Conservation (phyloP, 2,113 vertebrate genomes). For the Strix aluco region DNA sequence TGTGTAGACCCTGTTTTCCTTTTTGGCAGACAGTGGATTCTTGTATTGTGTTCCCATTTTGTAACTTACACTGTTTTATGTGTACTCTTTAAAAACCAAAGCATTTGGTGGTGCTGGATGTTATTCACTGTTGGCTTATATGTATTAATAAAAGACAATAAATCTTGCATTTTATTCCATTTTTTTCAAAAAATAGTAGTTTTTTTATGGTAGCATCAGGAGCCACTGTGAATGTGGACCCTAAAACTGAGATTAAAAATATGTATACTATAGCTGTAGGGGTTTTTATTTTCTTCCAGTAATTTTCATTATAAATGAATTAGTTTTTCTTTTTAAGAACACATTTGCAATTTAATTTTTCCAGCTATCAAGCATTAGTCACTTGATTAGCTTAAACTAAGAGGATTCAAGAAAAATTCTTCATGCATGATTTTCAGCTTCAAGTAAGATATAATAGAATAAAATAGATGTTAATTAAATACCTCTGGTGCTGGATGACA, state of each 20-base stretch:
- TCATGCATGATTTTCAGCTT: slow-evolving; percentile 38
- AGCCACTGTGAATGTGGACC: background rate
- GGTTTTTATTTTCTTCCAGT: background rate
- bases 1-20: background rate
- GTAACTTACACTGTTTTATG: background rate
- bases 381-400: slow-evolving; percentile 52
- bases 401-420: background rate
- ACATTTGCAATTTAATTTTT: slow-evolving; percentile 46
- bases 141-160: background rate
- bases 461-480: slow-evolving; percentile 50
- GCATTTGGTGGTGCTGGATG: background rate
- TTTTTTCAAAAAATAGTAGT: background rate
- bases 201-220: background rate
- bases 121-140: background rate
- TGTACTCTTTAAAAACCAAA: background rate
- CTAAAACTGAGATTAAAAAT: background rate
- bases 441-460: slow-evolving; percentile 43
- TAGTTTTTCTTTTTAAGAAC: slow-evolving; percentile 33
- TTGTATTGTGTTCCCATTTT: background rate
- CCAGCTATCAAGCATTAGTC: slow-evolving; percentile 30
- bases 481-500: background rate
- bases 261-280: background rate
- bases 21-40: background rate
- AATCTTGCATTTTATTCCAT: background rate
- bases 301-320: slow-evolving; percentile 27